Conservation (phyloP, 2,888 invertebrate genomes). For the Megalurothrips usitatus region DNA sequence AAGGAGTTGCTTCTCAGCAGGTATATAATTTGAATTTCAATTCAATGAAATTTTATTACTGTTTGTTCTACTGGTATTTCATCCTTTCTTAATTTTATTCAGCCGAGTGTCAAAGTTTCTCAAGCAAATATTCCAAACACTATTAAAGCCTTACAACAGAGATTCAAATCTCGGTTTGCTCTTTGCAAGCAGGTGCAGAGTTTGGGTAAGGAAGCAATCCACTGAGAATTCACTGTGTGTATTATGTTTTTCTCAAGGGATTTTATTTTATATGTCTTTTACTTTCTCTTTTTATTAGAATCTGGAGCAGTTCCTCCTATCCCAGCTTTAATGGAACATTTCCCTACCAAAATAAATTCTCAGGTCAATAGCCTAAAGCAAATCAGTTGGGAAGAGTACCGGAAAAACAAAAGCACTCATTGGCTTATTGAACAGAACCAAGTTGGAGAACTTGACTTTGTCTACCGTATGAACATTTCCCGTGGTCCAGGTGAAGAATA, state of each 20-base stretch:
- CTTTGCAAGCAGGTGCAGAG: slow-evolving; percentile 72
- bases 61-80: too few relatives aligned
- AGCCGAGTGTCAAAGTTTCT: slow-evolving; percentile 48
- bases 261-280: too few relatives aligned
- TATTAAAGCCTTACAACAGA: slow-evolving; percentile 65
- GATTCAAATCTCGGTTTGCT: slow-evolving; percentile 68
- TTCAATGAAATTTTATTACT: background rate
- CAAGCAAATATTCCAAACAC: slow-evolving; percentile 69
- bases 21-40: background rate
- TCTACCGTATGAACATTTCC: slow-evolving; percentile 19
- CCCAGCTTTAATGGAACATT: slow-evolving; percentile 36
- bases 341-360: slow-evolving; percentile 1
- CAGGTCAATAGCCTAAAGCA: background rate
- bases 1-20: background rate
- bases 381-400: background rate
- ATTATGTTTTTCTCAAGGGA: slow-evolving; percentile 31
- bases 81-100: background rate
- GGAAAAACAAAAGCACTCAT: background rate
- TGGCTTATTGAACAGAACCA: background rate
- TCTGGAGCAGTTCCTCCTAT: slow-evolving; percentile 43
- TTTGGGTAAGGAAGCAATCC: slow-evolving; percentile 50
- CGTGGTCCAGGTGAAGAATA: slow-evolving; percentile 28
- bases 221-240: slow-evolving; percentile 34
- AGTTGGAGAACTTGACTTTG: slow-evolving; percentile 27
- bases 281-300: slow-evolving; percentile 38